Evolutionary conservation across 2,888 invertebrate species (phyloP).

Genomic region (Torymus aiolomorphi): DNA sequence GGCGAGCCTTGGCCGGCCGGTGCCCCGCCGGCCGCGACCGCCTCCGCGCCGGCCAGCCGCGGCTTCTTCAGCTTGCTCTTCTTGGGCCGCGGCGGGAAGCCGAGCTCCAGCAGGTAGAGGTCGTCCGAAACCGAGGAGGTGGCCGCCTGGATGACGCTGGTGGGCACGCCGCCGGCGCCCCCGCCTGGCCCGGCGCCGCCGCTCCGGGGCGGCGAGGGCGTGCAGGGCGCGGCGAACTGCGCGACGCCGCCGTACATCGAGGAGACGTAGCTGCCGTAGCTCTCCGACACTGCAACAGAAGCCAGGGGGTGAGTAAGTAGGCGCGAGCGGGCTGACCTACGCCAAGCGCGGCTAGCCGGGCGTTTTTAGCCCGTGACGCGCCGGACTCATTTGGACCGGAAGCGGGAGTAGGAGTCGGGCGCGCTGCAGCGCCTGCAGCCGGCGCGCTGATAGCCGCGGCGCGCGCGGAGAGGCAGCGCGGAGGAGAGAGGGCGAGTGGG

Average conservation of each 20-base stretch:
- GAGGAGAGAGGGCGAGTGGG: not conserved
- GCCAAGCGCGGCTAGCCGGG: too few relatives aligned
- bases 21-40: constrained; percentile 77
- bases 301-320: constrained; percentile 9
- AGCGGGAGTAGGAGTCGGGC: too few relatives aligned
- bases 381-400: too few relatives aligned
- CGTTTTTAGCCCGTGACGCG: too few relatives aligned
- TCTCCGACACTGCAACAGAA: constrained; percentile 80
- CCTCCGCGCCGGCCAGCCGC: constrained; percentile 66
- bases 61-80: constrained; percentile 91
- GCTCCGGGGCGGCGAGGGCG: constrained; percentile 71
- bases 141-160: constrained; percentile 84
- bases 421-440: too few relatives aligned
- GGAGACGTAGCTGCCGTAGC: constrained; percentile 79
- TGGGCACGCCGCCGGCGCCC: constrained; percentile 78
- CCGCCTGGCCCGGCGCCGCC: constrained; percentile 7
- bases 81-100: constrained; percentile 86
- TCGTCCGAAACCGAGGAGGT: constrained; percentile 92
- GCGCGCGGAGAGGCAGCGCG: constrained; percentile 56
- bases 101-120: constrained; percentile 87
- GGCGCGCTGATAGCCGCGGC: not conserved
- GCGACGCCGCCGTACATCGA: constrained; percentile 71
- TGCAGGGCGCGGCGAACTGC: constrained; percentile 65
- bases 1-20: constrained; percentile 61
- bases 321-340: constrained; percentile 47